phyloP scores from a whole-genome alignment of 37 sponge, comb jelly and placozoan species.

The Aplysina aerophoba region DNA sequence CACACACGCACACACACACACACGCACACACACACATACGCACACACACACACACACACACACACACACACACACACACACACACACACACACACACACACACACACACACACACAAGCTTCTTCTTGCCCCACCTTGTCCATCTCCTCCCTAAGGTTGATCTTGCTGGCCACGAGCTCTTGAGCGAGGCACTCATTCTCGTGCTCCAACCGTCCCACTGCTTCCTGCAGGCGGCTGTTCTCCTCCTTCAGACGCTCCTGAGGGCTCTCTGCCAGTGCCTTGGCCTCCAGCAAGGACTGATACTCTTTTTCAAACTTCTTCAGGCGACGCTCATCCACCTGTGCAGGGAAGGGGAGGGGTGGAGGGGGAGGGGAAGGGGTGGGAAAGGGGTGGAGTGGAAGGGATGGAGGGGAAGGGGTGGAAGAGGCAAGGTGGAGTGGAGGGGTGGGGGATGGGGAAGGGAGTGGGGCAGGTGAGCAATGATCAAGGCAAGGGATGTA shows the following conservation, averaged over 20 bases:
- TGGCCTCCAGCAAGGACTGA: conserved; percentile 57
- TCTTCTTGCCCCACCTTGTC: conserved; percentile 60
- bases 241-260: conserved; percentile 72
- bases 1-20: no score
- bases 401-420: neutral
- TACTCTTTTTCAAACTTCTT: conserved; percentile 84
- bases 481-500: no score
- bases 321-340: conserved; percentile 70
- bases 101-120: no score
- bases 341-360: neutral
- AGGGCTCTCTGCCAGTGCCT: conserved; percentile 77
- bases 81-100: no score
- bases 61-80: no score
- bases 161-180: conserved; percentile 88
- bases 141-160: conserved; percentile 87
- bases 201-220: conserved; percentile 71
- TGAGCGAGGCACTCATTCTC: conserved; percentile 92
- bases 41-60: neutral
- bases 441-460: no score
- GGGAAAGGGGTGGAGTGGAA: neutral
- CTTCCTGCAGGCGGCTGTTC: conserved; percentile 74
- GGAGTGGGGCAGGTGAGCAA: no score
- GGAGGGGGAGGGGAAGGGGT: neutral
- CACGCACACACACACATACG: no score
- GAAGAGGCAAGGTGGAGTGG: neutral